These are phyloP conservation scores for Paracanthobrama guichenoti DNA, from an alignment of 2,113 vertebrate species.

Conservation along the genomic window DNA sequence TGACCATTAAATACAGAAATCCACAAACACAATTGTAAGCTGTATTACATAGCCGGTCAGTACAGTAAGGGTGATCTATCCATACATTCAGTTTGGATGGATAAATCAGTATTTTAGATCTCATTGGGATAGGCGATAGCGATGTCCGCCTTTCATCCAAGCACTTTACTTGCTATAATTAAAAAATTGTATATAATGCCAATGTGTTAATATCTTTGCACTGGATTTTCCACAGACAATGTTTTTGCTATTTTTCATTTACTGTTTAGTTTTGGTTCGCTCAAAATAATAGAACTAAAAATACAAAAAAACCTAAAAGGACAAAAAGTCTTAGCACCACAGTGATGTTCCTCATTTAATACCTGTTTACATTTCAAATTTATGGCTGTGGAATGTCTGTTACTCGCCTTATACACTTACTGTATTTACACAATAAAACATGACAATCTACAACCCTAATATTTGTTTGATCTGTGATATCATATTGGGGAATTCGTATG, in stretches of 20 bases:
- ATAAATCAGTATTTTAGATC: constrained; percentile 53
- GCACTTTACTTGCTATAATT: constrained; percentile 87
- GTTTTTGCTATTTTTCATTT: constrained; percentile 63
- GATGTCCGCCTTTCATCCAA: constrained; percentile 75
- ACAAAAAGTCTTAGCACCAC: constrained; percentile 72
- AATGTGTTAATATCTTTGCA: constrained; percentile 68
- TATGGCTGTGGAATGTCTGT: constrained; percentile 69
- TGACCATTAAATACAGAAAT: not conserved
- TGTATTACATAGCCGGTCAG: constrained; percentile 8
- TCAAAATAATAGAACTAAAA: not conserved
- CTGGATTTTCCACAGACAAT: constrained; percentile 85
- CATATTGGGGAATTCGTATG: not conserved
- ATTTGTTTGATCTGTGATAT: not conserved
- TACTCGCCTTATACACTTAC: constrained; percentile 60
- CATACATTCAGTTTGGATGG: not conserved
- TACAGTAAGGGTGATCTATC: constrained; percentile 3
- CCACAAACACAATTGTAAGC: not conserved
- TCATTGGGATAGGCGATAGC: constrained; percentile 25
- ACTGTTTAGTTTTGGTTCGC: constrained; percentile 1
- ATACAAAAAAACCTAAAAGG: constrained; percentile 47
- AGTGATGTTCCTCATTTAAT: constrained; percentile 73
- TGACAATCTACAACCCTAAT: constrained; percentile 53
- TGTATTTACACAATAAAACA: constrained; percentile 70
- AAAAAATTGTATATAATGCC: constrained; percentile 61
- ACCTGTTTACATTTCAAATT: constrained; percentile 60